Conservation (phyloP, 1,140 invertebrate genomes). For the Spodoptera litura region DNA sequence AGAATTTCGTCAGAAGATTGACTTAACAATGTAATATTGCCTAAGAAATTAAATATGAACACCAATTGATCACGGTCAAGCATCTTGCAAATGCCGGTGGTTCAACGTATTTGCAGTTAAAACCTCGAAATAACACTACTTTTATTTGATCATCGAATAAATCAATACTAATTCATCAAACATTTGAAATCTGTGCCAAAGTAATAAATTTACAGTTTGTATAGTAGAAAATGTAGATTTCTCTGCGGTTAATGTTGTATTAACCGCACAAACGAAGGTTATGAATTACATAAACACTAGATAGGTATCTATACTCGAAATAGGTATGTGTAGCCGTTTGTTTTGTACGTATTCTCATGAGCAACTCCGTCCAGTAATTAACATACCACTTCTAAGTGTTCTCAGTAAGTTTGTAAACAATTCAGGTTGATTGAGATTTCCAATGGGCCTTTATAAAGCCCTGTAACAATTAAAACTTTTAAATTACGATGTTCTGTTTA, state of each 20-base stretch:
- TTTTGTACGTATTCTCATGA: slow-evolving; percentile 19
- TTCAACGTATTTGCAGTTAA: too few species aligned
- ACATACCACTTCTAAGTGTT: slow-evolving; percentile 17
- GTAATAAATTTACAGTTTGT: neutral
- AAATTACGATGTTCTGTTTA: slow-evolving; percentile 4
- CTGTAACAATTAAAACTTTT: slow-evolving; percentile 15
- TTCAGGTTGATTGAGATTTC: slow-evolving; percentile 16
- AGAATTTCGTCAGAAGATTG: too few species aligned
- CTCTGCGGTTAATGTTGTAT: slow-evolving; percentile 9
- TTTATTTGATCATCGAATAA: neutral
- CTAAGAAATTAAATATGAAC: too few species aligned
- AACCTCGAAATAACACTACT: too few species aligned
- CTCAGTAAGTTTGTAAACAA: slow-evolving; percentile 13
- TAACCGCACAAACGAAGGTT: slow-evolving; percentile 28
- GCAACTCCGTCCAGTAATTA: slow-evolving; percentile 1
- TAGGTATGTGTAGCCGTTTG: slow-evolving; percentile 1
- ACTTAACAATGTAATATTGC: too few species aligned
- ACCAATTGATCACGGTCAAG: too few species aligned
- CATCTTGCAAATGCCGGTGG: too few species aligned
- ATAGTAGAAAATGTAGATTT: slow-evolving; percentile 26
- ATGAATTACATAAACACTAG: slow-evolving; percentile 33
- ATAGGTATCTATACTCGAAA: slow-evolving; percentile 8
- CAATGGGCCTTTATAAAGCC: slow-evolving; percentile 1
- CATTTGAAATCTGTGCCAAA: neutral
- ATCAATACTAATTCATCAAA: neutral